phyloP scores from a whole-genome alignment of 2,888 invertebrate species.

The Bellardia bayeri region DNA sequence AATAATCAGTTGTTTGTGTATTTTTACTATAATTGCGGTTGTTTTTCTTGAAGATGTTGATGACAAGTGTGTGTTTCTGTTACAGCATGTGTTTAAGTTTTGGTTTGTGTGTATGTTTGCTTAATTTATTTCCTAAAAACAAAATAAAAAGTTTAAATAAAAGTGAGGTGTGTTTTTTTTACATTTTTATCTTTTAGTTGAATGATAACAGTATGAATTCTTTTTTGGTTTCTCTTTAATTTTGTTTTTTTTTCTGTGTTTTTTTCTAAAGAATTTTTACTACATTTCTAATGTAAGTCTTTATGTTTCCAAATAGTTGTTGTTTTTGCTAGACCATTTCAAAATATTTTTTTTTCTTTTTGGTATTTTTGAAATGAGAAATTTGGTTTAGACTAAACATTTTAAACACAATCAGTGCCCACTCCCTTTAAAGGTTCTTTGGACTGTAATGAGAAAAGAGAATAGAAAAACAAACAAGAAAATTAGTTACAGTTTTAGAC shows the following conservation, averaged over 20 bases:
- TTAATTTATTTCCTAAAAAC: constrained; percentile 73
- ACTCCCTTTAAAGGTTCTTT: constrained; percentile 92
- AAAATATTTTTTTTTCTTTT: constrained; percentile 36
- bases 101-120: constrained; percentile 18
- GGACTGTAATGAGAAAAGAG: constrained; percentile 87
- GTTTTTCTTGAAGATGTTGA: constrained; percentile 16
- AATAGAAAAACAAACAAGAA: constrained; percentile 63
- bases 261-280: constrained; percentile 40
- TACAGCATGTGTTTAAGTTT: constrained; percentile 4
- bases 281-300: constrained; percentile 50
- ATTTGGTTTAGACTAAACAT: constrained; percentile 18
- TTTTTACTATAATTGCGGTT: constrained; percentile 17
- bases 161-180: constrained; percentile 49
- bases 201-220: constrained; percentile 58
- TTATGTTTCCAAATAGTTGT: constrained; percentile 43
- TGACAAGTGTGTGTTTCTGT: constrained; percentile 14
- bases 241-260: constrained; percentile 23
- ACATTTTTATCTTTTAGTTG: constrained; percentile 40
- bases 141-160: constrained; percentile 55
- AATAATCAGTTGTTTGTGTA: background rate
- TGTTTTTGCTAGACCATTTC: constrained; percentile 29
- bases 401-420: constrained; percentile 91
- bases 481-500: constrained; percentile 70
- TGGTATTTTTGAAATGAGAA: constrained; percentile 35
- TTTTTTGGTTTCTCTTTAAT: constrained; percentile 41